These are phyloP conservation scores for Trichogramma pretiosum DNA, from an alignment of 1,140 invertebrate species.

Conservation along the genomic window DNA sequence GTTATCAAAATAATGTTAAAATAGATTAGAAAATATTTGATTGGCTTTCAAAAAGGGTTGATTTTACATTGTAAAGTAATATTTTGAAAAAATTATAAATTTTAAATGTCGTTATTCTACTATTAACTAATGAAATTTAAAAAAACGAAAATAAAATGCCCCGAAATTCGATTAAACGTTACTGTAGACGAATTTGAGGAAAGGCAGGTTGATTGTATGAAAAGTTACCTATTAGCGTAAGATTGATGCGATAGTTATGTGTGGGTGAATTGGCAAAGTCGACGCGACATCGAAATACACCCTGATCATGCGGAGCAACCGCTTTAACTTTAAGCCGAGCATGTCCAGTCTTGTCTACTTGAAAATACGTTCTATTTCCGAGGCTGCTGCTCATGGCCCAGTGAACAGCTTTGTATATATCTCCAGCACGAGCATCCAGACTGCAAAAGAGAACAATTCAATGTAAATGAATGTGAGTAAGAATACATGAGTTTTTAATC, in stretches of 20 bases:
- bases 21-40: too few species aligned
- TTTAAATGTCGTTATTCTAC: too few species aligned
- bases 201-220: too few species aligned
- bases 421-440: slow-evolving; percentile 61
- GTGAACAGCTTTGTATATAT: slow-evolving; percentile 54
- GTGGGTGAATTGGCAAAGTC: slow-evolving; percentile 81
- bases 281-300: slow-evolving; percentile 71
- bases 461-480: not conserved
- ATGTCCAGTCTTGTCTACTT: slow-evolving; percentile 46
- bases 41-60: too few species aligned
- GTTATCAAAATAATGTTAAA: too few species aligned
- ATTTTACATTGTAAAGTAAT: too few species aligned
- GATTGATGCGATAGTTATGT: slow-evolving; percentile 71
- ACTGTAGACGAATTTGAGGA: too few species aligned
- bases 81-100: too few species aligned
- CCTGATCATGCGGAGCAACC: slow-evolving; percentile 64
- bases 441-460: slow-evolving; percentile 44
- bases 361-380: slow-evolving; percentile 65
- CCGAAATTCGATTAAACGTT: too few species aligned
- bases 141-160: too few species aligned
- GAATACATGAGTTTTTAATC: slow-evolving; percentile 11
- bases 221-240: slow-evolving; percentile 73
- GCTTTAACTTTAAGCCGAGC: slow-evolving; percentile 65
- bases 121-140: too few species aligned
- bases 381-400: slow-evolving; percentile 67